Conservation (phyloP, 2,888 invertebrate genomes). For the Heteropelma amictum region DNA sequence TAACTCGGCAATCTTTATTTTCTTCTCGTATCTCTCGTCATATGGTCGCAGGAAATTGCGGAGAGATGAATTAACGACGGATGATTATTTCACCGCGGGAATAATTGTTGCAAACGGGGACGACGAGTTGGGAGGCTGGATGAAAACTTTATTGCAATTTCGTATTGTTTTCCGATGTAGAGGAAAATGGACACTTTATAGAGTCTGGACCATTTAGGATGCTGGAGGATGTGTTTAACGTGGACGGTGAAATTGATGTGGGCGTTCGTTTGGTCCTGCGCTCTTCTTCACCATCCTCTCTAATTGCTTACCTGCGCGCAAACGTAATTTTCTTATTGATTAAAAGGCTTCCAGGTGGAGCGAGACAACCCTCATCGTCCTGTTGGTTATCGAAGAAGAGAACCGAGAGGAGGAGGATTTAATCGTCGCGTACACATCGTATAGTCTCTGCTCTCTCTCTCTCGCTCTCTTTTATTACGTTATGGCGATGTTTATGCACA, state of each 20-base stretch:
- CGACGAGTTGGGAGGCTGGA: no score
- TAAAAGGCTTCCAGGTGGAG: constrained; percentile 47
- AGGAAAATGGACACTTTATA: no score
- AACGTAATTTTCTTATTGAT: constrained; percentile 57
- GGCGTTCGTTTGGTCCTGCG: no score
- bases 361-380: constrained; percentile 3
- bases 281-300: constrained; percentile 55
- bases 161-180: no score
- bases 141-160: no score
- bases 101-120: no score
- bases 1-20: background rate
- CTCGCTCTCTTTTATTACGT: constrained; percentile 7
- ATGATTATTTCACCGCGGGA: no score
- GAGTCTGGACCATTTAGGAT: no score
- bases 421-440: constrained; percentile 50
- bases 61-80: no score
- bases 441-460: constrained; percentile 10
- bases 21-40: background rate
- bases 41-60: background rate
- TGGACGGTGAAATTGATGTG: no score
- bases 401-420: background rate
- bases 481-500: constrained; percentile 7
- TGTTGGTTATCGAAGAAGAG: background rate
- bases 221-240: no score
- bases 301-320: constrained; percentile 66